A percentile compares a stretch with the other conserved stretches of the same genome.
phyloP scores from a whole-genome alignment of 2,888 invertebrate species.

The Glaucopsyche alexis region DNA sequence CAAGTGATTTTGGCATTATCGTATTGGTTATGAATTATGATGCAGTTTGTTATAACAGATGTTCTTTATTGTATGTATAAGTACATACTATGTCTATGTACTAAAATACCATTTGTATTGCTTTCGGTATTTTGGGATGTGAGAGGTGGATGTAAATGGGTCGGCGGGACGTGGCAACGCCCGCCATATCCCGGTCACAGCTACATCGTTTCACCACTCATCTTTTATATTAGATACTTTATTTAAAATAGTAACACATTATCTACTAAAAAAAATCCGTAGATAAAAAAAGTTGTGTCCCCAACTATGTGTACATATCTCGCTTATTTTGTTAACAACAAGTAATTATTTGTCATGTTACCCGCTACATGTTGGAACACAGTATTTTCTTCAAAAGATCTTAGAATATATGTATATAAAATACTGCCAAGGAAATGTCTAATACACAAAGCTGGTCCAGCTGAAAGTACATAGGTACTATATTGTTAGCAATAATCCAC shows the following conservation, averaged over 20 bases:
- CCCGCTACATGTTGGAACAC: too few relatives aligned
- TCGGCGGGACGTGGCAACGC: constrained; percentile 70
- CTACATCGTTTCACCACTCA: constrained; percentile 49
- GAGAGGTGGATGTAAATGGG: constrained; percentile 69
- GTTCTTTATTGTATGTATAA: not conserved
- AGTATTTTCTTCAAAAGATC: too few relatives aligned
- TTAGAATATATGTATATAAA: too few relatives aligned
- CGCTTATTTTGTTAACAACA: too few relatives aligned
- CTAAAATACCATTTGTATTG: constrained; percentile 37
- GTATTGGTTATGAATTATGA: not conserved
- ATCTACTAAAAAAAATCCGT: too few relatives aligned
- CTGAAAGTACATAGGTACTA: too few relatives aligned
- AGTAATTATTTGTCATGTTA: too few relatives aligned
- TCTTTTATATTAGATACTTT: constrained; percentile 31
- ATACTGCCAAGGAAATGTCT: too few relatives aligned
- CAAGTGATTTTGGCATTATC: not conserved
- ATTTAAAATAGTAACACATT: not conserved
- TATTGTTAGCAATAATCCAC: too few relatives aligned
- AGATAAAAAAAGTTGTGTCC: too few relatives aligned
- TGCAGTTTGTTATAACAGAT: not conserved
- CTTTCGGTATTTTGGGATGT: constrained; percentile 75
- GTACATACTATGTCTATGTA: not conserved
- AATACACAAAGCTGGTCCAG: too few relatives aligned
- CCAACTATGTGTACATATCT: too few relatives aligned
- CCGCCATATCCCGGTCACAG: constrained; percentile 75